Evolutionary conservation across 1,140 invertebrate species (phyloP).

Genomic region (Magallana angulata): DNA sequence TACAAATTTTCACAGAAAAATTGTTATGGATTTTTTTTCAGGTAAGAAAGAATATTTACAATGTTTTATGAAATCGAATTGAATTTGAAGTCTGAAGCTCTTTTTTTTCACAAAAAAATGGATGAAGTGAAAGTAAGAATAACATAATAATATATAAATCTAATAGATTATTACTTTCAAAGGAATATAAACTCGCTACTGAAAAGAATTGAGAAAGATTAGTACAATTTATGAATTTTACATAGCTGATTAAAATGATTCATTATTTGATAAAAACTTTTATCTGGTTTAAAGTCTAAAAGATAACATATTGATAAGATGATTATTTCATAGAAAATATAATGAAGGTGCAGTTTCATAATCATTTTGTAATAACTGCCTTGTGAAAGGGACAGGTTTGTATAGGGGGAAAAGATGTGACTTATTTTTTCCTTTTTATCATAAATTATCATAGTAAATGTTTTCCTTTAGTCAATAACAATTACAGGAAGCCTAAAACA

Average conservation of each 20-base stretch:
- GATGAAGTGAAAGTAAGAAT: too few relatives aligned
- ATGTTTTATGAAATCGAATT: too few relatives aligned
- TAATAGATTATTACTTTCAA: too few relatives aligned
- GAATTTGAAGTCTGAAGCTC: too few relatives aligned
- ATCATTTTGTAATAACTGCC: not conserved
- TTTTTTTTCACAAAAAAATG: too few relatives aligned
- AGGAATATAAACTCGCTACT: too few relatives aligned
- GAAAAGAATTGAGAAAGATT: too few relatives aligned
- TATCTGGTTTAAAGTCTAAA: slow-evolving; percentile 15
- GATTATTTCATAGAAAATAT: not conserved
- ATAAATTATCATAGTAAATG: not conserved
- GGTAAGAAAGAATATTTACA: not conserved
- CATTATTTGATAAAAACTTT: not conserved
- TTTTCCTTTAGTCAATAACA: not conserved
- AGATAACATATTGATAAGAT: slow-evolving; percentile 10
- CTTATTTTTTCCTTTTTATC: not conserved
- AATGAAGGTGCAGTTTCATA: not conserved
- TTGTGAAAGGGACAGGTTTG: not conserved
- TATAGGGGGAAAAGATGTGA: not conserved
- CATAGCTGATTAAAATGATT: too few relatives aligned
- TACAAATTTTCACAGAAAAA: not conserved
- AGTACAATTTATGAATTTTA: too few relatives aligned
- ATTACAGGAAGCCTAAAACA: not conserved
- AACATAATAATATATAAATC: too few relatives aligned
- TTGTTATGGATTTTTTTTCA: not conserved